Percentiles rank a stretch among this genome's conserved stretches.
Conservation (phyloP, 1,140 invertebrate species). For the Conus betulinus region DNA sequence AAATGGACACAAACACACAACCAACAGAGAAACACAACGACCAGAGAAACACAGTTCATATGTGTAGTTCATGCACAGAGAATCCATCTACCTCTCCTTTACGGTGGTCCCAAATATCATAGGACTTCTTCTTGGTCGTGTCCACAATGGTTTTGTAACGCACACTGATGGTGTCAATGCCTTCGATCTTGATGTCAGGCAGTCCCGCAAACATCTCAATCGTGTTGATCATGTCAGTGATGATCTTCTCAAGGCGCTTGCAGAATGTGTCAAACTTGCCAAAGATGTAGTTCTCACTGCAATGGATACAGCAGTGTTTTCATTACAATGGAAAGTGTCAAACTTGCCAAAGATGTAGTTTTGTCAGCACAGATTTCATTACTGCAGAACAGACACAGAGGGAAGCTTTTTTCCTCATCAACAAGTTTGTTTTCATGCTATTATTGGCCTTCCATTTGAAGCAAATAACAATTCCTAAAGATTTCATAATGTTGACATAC, state of each 20-base stretch:
- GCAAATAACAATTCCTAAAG: no score
- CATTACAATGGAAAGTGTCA: conserved; percentile 86
- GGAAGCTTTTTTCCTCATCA: no score
- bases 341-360: conserved; percentile 98
- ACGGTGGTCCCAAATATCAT: conserved; percentile 93
- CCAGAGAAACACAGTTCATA: conserved; percentile 4
- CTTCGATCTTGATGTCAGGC: conserved; percentile 73
- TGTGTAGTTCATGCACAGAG: not conserved
- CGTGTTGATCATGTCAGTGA: conserved; percentile 91
- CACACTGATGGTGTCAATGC: conserved; percentile 72
- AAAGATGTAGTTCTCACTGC: conserved; percentile 96
- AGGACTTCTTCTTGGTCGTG: conserved; percentile 87
- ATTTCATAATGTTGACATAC: no score
- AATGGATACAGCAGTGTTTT: not conserved
- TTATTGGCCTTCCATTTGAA: no score
- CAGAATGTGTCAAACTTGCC: conserved; percentile 97
- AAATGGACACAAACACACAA: no score
- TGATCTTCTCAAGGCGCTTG: conserved; percentile 90
- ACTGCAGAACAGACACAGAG: conserved; percentile 80
- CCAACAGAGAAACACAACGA: not conserved
- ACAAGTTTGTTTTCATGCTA: no score
- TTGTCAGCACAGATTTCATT: conserved; percentile 29
- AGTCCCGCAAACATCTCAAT: conserved; percentile 81
- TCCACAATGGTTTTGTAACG: conserved; percentile 80
- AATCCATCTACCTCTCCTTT: conserved; percentile 81